These are phyloP conservation scores for Archilochus colubris DNA, from an alignment of 2,113 vertebrate genomes.

Conservation along the genomic window DNA sequence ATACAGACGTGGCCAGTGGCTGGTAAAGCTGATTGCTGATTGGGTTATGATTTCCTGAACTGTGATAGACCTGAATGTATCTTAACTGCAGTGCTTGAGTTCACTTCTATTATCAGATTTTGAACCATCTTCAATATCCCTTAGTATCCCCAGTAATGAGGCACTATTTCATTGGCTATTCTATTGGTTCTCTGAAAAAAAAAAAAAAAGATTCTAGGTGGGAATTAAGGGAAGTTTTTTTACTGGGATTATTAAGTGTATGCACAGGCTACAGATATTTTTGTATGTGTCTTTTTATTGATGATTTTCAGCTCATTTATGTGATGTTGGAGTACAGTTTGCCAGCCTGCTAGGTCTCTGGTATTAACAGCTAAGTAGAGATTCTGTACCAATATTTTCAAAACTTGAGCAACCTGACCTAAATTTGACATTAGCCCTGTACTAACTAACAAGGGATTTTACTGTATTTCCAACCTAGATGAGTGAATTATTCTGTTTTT, in stretches of 20 bases:
- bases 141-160: background rate
- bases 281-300: background rate
- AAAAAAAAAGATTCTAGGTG: background rate
- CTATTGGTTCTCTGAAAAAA: background rate
- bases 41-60: background rate
- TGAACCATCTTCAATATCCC: background rate
- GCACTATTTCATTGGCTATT: background rate
- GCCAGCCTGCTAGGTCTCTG: background rate
- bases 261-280: background rate
- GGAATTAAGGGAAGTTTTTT: background rate
- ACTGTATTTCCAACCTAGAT: background rate
- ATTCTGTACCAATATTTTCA: background rate
- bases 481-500: background rate
- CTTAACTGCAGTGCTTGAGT: background rate
- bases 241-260: background rate
- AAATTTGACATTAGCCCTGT: background rate
- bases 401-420: constrained; percentile 8
- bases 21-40: background rate
- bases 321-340: background rate
- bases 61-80: background rate
- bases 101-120: background rate
- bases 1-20: background rate
- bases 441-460: background rate
- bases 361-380: background rate
- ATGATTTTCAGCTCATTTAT: background rate